These are phyloP conservation scores for Eristalis intricaria DNA, from an alignment of 2,888 invertebrate genomes.

Conservation along the genomic window DNA sequence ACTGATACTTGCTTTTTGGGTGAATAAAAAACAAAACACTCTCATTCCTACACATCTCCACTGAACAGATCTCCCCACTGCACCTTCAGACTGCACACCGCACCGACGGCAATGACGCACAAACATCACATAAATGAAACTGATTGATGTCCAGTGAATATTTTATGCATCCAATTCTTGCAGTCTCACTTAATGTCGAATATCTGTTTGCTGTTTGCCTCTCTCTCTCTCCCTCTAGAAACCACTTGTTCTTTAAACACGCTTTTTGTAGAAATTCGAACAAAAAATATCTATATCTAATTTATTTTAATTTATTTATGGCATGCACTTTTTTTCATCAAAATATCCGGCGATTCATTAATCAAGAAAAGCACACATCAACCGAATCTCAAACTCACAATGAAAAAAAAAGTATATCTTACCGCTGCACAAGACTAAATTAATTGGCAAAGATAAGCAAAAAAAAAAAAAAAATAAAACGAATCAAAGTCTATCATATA, in stretches of 20 bases:
- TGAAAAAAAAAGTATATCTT: not conserved
- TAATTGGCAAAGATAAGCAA: slow-evolving; percentile 32
- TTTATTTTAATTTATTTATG: slow-evolving; percentile 39
- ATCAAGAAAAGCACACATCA: slow-evolving; percentile 27
- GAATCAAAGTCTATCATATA: not conserved
- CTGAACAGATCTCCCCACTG: too few species aligned
- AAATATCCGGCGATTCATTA: slow-evolving; percentile 28
- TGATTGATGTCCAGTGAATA: slow-evolving; percentile 8
- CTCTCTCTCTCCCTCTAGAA: not conserved
- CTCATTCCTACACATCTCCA: too few species aligned
- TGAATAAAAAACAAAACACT: too few species aligned
- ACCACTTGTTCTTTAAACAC: not conserved
- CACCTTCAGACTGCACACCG: not conserved
- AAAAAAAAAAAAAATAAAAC: slow-evolving; percentile 1
- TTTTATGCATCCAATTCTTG: not conserved
- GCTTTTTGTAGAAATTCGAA: not conserved
- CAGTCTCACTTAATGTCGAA: not conserved
- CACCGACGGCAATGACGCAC: not conserved
- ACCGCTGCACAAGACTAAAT: slow-evolving; percentile 1
- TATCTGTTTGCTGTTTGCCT: not conserved
- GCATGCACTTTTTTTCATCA: slow-evolving; percentile 53
- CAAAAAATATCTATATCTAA: slow-evolving; percentile 5
- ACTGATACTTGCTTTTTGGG: too few species aligned
- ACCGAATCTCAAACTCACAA: not conserved
- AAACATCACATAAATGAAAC: not conserved